Base-by-base conservation (phyloP, 2,113 vertebrate genomes). In the Dicentrarchus labrax region DNA sequence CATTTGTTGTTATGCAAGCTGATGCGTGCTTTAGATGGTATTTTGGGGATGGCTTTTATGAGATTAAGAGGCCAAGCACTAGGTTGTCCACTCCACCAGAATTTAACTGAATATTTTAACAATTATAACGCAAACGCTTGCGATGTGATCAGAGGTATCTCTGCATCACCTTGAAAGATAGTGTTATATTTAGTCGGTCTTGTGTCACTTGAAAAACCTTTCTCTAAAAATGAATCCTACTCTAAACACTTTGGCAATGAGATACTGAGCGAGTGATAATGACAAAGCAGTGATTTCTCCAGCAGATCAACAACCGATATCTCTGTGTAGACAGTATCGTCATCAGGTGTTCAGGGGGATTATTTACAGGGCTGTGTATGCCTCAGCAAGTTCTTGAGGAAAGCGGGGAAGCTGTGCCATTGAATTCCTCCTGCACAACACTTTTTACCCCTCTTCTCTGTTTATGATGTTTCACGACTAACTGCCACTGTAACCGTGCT, bases 31-130 rank as follows among this genome's bases (percentile, higher is more conserved):
- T 53, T 38, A 65, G 66, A 83, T 41, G 39, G 48, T n/a, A 47
- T 83, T 77, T 59, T 65, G 56, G 19, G 7, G 50, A 56, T 43
- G 15, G 67, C 71, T 79, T 88, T 88, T 56, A 84, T 60, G 51
- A 83, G 86, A 88, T 90, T 81, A 86, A 80, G 54, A 81, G 73
- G 53, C 30, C 13, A 0, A 21, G 73, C 48, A 72, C 50, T 3
- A 22, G 21, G 30, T 61, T 70, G 45, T 67, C 45, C 47, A 57
- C 50, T 70, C 70, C 65, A 21, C 48, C 76, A 76, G 45, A 78
- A 81, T 11, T 48, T 17, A 48, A 69, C 45, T 47, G 39, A 66
- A 62, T 75, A 38, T 50, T 59, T 69, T n/a, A n/a, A n/a, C n/a
- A n/a, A n/a, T n/a, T 51, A 54, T 19, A 69, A 60, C 69, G 41